phyloP scores from a whole-genome alignment of 2,888 invertebrate species.

The Xanthia togata region DNA sequence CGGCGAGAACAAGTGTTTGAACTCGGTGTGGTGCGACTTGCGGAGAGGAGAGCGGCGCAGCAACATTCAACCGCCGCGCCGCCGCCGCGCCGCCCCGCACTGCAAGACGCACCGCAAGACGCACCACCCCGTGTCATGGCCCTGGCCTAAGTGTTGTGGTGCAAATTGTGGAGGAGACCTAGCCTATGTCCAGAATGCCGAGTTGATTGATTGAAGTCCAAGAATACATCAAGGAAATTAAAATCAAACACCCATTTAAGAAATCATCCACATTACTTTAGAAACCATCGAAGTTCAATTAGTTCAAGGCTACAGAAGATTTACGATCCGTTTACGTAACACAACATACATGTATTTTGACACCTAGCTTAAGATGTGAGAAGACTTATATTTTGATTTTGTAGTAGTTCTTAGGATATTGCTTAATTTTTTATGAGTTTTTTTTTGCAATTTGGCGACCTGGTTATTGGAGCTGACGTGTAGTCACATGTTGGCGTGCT shows the following conservation, averaged over 20 bases:
- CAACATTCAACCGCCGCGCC: too few relatives aligned
- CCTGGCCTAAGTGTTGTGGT: too few relatives aligned
- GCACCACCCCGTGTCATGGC: too few relatives aligned
- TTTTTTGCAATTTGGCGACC: slow-evolving; percentile 6
- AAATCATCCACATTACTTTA: slow-evolving; percentile 27
- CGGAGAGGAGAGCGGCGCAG: too few relatives aligned
- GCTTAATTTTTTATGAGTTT: neutral
- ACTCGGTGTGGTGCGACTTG: too few relatives aligned
- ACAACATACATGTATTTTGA: slow-evolving; percentile 18
- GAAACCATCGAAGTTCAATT: slow-evolving; percentile 32
- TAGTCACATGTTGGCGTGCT: slow-evolving; percentile 1
- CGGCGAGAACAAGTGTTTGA: too few relatives aligned
- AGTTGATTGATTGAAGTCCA: neutral
- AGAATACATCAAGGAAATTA: slow-evolving; percentile 6
- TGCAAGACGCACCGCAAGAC: too few relatives aligned
- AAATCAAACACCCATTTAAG: neutral
- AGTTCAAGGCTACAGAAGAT: slow-evolving; percentile 58
- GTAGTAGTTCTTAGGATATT: slow-evolving; percentile 7
- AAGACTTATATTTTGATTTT: slow-evolving; percentile 34
- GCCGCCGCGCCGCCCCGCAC: too few relatives aligned
- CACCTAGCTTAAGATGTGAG: slow-evolving; percentile 14
- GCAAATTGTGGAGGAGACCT: neutral
- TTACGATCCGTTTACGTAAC: slow-evolving; percentile 38
- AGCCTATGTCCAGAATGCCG: neutral
- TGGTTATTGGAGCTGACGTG: neutral